phyloP scores from a whole-genome alignment of 2,888 invertebrate species.

The Agrenia bidenticulata region DNA sequence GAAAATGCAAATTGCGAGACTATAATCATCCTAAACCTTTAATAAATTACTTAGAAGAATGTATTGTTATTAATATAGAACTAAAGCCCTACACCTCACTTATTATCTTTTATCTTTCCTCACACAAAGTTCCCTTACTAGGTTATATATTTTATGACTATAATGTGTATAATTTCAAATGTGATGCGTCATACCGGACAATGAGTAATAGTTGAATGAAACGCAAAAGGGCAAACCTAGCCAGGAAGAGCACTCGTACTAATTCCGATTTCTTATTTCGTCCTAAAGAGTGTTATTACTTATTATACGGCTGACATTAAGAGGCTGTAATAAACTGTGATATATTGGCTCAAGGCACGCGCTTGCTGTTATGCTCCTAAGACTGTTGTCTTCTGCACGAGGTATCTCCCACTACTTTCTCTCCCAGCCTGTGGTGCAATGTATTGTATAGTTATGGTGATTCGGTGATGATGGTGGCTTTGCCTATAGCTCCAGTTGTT shows the following conservation, averaged over 20 bases:
- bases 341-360: constrained; percentile 12
- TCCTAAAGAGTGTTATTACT: constrained; percentile 15
- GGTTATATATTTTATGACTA: too few species aligned
- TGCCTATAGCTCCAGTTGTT: too few species aligned
- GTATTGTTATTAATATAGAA: constrained; percentile 17
- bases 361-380: neutral
- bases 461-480: too few species aligned
- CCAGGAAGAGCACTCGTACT: constrained; percentile 7
- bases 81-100: neutral
- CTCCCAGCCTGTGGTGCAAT: neutral
- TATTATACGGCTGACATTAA: constrained; percentile 38
- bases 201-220: constrained; percentile 19
- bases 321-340: constrained; percentile 29
- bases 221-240: neutral
- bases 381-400: too few species aligned
- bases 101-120: neutral
- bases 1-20: constrained; percentile 14
- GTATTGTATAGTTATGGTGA: too few species aligned
- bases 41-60: constrained; percentile 17
- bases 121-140: too few species aligned
- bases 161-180: too few species aligned
- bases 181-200: constrained; percentile 8
- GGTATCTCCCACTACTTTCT: neutral
- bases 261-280: constrained; percentile 23
- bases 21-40: constrained; percentile 2